Conservation (phyloP, 1,140 invertebrate genomes). For the Drosophila jambulina region DNA sequence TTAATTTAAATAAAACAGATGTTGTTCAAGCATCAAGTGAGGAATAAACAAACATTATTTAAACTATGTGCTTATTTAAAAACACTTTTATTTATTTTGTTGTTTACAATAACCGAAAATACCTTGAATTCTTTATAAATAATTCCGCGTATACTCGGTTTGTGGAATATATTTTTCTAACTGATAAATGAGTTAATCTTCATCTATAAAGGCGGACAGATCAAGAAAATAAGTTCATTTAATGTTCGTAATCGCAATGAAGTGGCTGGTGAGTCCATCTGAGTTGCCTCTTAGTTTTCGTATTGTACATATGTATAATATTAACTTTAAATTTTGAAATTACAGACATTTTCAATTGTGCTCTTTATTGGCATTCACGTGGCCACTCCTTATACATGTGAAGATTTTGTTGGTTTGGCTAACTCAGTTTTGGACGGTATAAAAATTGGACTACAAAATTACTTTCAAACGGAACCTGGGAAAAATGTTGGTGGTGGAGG, state of each 20-base stretch:
- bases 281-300: too few relatives aligned
- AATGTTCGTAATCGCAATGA: background rate
- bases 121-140: background rate
- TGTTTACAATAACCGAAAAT: background rate
- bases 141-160: background rate
- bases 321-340: background rate
- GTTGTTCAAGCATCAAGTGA: background rate
- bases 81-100: background rate
- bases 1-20: background rate
- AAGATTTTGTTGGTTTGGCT: rapidly evolving
- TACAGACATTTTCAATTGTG: background rate
- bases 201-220: background rate
- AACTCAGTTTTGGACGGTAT: background rate
- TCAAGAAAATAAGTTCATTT: background rate
- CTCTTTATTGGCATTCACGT: background rate
- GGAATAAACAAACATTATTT: background rate
- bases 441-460: background rate
- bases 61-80: background rate
- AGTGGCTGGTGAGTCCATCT: background rate
- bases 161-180: background rate
- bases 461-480: background rate
- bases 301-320: background rate
- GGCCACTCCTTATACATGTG: background rate
- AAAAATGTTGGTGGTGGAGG: background rate
- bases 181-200: background rate